phyloP scores from a whole-genome alignment of 2,113 vertebrate genomes.

The Ptilorrhoa leucosticta region DNA sequence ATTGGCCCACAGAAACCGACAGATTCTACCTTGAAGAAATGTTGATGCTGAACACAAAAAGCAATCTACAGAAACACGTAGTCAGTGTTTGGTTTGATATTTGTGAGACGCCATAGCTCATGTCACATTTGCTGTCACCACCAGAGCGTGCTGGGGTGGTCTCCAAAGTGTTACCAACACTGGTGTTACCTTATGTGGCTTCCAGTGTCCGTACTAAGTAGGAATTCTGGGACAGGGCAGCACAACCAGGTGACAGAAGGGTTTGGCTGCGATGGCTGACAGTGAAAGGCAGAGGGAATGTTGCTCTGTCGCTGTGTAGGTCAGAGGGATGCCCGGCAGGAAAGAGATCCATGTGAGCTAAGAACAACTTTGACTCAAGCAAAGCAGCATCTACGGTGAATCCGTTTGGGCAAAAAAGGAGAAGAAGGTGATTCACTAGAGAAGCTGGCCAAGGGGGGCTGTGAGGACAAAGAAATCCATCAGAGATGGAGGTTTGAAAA shows the following conservation, averaged over 20 bases:
- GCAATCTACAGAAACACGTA: neutral
- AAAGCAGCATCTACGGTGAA: neutral
- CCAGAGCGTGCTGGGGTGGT: neutral
- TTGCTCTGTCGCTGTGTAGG: neutral
- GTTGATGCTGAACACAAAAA: neutral
- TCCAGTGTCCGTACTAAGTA: neutral
- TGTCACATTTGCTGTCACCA: neutral
- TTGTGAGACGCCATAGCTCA: neutral
- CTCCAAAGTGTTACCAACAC: neutral
- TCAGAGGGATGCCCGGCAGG: neutral
- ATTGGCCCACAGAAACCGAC: neutral
- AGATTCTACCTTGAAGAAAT: neutral
- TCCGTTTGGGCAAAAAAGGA: neutral
- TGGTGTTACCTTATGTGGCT: neutral
- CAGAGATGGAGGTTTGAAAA: neutral
- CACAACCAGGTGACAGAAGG: neutral
- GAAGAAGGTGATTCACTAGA: neutral
- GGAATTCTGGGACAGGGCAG: neutral
- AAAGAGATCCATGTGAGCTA: neutral
- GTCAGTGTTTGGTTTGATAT: neutral
- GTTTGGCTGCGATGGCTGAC: neutral
- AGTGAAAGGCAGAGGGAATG: neutral
- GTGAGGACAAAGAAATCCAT: neutral
- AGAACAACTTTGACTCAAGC: neutral
- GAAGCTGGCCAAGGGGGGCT: neutral